These are phyloP conservation scores for Platycheirus rosarum DNA, from an alignment of 2,888 invertebrate genomes.

Conservation along the genomic window DNA sequence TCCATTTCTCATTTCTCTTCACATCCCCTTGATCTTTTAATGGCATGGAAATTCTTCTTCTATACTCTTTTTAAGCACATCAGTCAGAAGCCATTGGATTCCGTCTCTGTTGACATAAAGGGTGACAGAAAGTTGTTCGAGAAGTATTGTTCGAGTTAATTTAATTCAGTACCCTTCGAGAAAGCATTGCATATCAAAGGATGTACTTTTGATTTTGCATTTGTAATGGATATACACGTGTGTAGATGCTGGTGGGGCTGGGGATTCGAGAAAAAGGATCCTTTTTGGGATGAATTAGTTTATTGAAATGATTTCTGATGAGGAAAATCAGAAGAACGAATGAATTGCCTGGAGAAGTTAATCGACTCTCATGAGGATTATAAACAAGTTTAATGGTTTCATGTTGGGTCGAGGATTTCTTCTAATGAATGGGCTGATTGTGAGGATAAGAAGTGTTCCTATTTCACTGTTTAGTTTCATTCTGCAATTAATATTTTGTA, in stretches of 20 bases:
- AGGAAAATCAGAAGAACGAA: not conserved
- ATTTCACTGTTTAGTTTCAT: no score
- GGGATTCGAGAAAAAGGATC: conserved; percentile 4
- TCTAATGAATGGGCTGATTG: no score
- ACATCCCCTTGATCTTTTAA: conserved; percentile 53
- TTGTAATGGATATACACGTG: conserved; percentile 50
- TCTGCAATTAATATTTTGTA: no score
- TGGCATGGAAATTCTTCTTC: conserved; percentile 42
- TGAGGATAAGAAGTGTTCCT: no score
- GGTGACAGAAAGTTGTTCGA: conserved; percentile 48
- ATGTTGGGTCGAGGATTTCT: no score
- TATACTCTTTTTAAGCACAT: conserved; percentile 10
- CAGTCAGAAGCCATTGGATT: not conserved
- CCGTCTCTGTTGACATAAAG: no score
- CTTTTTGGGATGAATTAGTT: conserved; percentile 8
- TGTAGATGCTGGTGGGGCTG: not conserved
- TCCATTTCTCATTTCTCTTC: conserved; percentile 23
- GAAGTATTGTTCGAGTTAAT: conserved; percentile 40
- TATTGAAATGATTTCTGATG: conserved; percentile 44
- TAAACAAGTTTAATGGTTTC: not conserved
- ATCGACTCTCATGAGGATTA: conserved; percentile 19
- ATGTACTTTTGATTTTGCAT: conserved; percentile 55
- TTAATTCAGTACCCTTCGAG: conserved; percentile 24
- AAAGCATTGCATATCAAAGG: conserved; percentile 35
- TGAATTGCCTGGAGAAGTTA: not conserved